Evolutionary conservation across 1,140 invertebrate species (phyloP), one percentile per base, ranked within the genome.

Genomic region (Saccostrea glomerata): DNA sequence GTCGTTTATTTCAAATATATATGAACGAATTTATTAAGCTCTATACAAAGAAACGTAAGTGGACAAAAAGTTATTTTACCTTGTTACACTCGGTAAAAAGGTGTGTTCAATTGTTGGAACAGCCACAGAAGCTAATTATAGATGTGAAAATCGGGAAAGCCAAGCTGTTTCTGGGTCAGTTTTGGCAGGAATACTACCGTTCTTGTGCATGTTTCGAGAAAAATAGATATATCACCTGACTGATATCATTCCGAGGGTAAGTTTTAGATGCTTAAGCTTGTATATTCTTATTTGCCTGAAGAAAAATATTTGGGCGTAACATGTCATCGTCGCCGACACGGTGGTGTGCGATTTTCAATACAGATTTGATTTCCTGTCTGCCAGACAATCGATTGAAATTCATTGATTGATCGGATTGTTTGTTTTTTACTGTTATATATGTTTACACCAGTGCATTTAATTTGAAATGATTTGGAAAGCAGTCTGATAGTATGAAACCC

Each of bases 71-170:
- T 47, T 3, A 47, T 47, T 47, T 9, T 47, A 47, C 47, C 47
- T 47, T 9, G 5, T 47, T 9, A 47, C 47, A 47, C 47, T 47
- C 47, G 9, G 47, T 20, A 63, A 77, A 5, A 54, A 13, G 30
- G 85, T 47, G 13, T 47, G 85, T 47, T 47, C 9, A 30, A 58
- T 54, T 54, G 85, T 70, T 47, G 30, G 85, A 86, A 86, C 63
- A 86, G 85, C 85, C 85, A 86, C 40, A 60, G 63, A 60, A 86
- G 85, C 85, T 86, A 86, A 86, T 86, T 86, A 86, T 86, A 86
- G 85, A 86, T 70, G 70, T 70, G 70, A 86, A 86, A 86, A 58
- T 86, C 30, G 63, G 85, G 85, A 54, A 86, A 86, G 85, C 85
- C 85, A 25, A 70, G 63, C 70, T 23, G 85, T 86, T 63, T 70